A percentile compares a stretch with the other conserved stretches of the same genome.
Conservation (phyloP, 2,888 invertebrate genomes). For the Mamestra brassicae region DNA sequence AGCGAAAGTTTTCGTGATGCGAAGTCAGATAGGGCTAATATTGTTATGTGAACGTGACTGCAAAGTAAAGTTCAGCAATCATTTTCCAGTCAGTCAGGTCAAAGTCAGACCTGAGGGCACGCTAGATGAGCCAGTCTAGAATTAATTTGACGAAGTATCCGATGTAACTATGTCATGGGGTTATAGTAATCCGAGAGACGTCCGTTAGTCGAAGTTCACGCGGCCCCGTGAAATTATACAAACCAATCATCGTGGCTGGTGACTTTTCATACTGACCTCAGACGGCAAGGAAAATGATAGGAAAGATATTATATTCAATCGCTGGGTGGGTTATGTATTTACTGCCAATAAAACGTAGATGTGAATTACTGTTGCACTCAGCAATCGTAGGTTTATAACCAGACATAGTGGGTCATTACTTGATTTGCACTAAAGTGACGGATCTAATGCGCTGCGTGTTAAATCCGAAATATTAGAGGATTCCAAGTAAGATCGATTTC, state of each 20-base stretch:
- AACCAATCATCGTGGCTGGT: conserved; percentile 82
- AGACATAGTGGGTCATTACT: neutral
- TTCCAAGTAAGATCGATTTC: too few species aligned
- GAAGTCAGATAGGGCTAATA: conserved; percentile 50
- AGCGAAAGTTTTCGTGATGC: conserved; percentile 45
- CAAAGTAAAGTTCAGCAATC: conserved; percentile 45
- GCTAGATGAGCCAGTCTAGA: conserved; percentile 75
- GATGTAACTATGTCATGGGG: conserved; percentile 85
- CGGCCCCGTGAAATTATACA: conserved; percentile 84
- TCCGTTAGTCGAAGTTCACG: conserved; percentile 85
- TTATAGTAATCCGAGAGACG: conserved; percentile 84
- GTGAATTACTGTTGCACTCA: conserved; percentile 32
- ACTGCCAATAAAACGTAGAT: conserved; percentile 39
- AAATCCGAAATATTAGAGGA: neutral
- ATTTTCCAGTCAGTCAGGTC: conserved; percentile 50
- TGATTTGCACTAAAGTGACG: neutral
- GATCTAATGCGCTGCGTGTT: neutral
- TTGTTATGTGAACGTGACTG: conserved; percentile 56
- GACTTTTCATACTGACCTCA: conserved; percentile 81
- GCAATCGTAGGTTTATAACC: neutral
- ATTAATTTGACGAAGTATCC: conserved; percentile 84
- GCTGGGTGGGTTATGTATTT: conserved; percentile 48
- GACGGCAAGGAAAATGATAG: conserved; percentile 71
- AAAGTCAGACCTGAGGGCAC: conserved; percentile 67
- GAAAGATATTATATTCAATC: conserved; percentile 65